Evolutionary conservation across 2,797 vertebrate species (phyloP).

Genomic region (Sebastes cheni): DNA sequence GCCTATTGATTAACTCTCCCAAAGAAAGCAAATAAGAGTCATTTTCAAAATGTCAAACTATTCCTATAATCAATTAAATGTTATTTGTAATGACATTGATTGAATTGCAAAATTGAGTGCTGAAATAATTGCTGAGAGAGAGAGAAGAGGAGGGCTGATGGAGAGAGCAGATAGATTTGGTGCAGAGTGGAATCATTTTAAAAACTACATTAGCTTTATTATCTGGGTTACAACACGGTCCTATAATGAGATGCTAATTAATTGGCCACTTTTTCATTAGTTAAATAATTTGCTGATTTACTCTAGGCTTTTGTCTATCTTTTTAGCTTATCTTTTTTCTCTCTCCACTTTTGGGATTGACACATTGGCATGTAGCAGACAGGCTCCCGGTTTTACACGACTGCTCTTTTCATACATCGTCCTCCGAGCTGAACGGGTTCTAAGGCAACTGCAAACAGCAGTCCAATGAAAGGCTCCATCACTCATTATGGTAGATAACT

Average conservation of each 20-base stretch:
- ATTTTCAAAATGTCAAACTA: neutral
- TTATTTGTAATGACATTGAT: constrained; percentile 10
- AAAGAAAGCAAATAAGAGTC: neutral
- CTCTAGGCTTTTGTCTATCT: constrained; percentile 49
- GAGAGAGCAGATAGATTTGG: constrained; percentile 30
- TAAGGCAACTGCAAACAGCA: constrained; percentile 50
- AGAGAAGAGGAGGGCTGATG: neutral
- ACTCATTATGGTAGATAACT: constrained; percentile 66
- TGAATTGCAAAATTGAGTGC: constrained; percentile 5
- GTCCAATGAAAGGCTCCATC: constrained; percentile 47
- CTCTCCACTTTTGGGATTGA: constrained; percentile 50
- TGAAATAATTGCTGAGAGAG: constrained; percentile 16
- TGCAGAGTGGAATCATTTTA: constrained; percentile 44
- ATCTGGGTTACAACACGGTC: constrained; percentile 62
- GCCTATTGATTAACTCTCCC: neutral
- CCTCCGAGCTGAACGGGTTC: constrained; percentile 26
- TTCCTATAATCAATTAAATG: neutral
- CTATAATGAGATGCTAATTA: constrained; percentile 76
- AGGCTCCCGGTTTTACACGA: constrained; percentile 52
- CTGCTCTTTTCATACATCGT: constrained; percentile 44
- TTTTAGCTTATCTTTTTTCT: constrained; percentile 45
- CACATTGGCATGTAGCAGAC: constrained; percentile 51
- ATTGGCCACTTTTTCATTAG: constrained; percentile 68
- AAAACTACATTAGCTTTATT: constrained; percentile 57
- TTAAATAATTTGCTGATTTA: constrained; percentile 69